A percentile compares a stretch with the other conserved stretches of the same genome.
phyloP scores from a whole-genome alignment of 2,888 invertebrate species.

The Venustoraphidia nigricollis region DNA sequence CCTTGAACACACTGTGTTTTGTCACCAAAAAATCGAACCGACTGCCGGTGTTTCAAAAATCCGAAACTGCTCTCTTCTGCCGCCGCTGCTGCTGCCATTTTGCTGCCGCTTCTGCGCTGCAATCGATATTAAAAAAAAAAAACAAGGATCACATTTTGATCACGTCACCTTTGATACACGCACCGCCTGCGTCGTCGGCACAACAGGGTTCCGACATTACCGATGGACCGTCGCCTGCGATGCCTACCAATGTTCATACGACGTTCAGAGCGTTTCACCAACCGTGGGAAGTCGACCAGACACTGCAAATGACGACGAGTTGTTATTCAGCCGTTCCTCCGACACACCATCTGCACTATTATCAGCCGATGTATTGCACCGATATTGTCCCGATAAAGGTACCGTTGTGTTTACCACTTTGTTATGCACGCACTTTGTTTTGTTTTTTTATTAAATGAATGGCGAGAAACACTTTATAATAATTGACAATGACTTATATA shows the following conservation, averaged over 20 bases:
- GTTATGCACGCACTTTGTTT: background rate
- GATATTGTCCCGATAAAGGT: slow-evolving; percentile 40
- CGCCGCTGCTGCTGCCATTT: no score
- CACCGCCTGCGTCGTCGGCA: slow-evolving; percentile 1
- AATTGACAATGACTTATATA: no score
- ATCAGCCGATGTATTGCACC: slow-evolving; percentile 25
- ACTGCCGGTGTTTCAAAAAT: no score
- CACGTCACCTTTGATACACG: slow-evolving; percentile 6
- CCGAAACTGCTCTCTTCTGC: no score
- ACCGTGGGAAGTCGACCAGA: slow-evolving; percentile 50
- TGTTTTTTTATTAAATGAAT: no score
- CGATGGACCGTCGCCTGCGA: slow-evolving; percentile 24
- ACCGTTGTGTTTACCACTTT: slow-evolving; percentile 11
- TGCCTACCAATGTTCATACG: slow-evolving; percentile 30
- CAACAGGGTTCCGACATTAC: slow-evolving; percentile 1
- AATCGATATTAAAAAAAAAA: background rate
- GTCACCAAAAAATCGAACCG: no score
- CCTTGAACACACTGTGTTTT: background rate
- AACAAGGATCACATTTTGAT: slow-evolving; percentile 6
- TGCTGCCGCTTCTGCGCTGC: no score
- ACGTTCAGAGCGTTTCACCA: slow-evolving; percentile 45
- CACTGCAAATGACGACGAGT: slow-evolving; percentile 31
- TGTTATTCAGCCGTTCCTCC: slow-evolving; percentile 13
- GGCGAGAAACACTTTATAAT: no score
- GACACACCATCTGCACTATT: slow-evolving; percentile 8